Conservation (phyloP, 2,113 vertebrate species). For the Oceanodroma tethys region DNA sequence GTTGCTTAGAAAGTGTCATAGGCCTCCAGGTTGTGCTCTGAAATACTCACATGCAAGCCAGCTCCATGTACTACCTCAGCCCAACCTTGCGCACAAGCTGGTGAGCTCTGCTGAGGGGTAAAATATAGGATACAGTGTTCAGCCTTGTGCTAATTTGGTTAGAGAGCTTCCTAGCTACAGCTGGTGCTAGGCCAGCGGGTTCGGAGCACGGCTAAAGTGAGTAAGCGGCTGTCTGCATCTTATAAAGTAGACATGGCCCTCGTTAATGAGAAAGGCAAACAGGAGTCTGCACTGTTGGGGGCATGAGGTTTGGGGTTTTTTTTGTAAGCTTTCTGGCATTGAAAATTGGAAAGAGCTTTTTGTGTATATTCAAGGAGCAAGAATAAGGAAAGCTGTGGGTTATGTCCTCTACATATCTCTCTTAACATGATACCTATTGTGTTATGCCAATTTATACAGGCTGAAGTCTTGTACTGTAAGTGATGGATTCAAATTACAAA, state of each 20-base stretch:
- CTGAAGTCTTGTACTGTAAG: neutral
- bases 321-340: neutral
- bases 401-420: neutral
- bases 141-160: neutral
- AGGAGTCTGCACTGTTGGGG: neutral
- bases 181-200: neutral
- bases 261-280: neutral
- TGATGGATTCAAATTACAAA: neutral
- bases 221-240: neutral
- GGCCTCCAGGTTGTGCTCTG: neutral
- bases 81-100: neutral
- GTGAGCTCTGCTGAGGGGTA: neutral
- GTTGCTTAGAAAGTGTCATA: neutral
- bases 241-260: neutral
- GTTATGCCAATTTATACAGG: neutral
- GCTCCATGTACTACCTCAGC: neutral
- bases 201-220: neutral
- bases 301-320: neutral
- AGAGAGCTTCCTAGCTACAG: neutral
- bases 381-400: neutral
- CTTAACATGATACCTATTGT: neutral
- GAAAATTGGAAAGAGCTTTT: neutral
- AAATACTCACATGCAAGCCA: neutral
- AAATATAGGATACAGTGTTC: neutral
- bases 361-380: neutral